Base-by-base conservation (phyloP, 2,113 vertebrate species). In the Mohoua ochrocephala region DNA sequence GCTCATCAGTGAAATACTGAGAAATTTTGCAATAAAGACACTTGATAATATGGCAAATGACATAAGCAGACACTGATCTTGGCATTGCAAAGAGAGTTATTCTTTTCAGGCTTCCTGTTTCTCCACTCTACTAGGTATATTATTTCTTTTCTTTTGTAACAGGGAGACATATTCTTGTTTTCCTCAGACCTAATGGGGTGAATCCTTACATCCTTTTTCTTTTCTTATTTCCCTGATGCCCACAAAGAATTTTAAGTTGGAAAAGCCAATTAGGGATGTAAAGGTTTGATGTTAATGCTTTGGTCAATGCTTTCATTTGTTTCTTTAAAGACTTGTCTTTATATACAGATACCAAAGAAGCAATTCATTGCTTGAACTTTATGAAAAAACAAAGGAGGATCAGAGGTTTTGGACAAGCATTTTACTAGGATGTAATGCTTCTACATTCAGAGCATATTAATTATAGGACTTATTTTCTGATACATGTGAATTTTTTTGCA, bases 351-450 rank as follows among this genome's bases (percentile, higher is more conserved):
- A 52, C 5, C 10, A 91, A 80, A 69, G 7, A 83, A 77, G 21
- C 0, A 0, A 65, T n/a, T 41, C 49, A 41, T 53, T 81, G 2
- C 6, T 44, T 78, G 6, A 77, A 77, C 6, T 57, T 80, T 13
- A 39, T 18, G 11, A 30, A 24, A 30, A 27, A 68, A 77, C 30
- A 10, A 12, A 53, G 0, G 19, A 71, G 5, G 1, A 61, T 53
- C 23, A 75, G 24, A 76, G 15, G 4, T 41, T 44, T 31, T 50
- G 18, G 64, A 39, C 47, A 78, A 84, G 4, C 18, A 67, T 47
- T 84, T 89, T 59, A 53, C 11, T 35, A 53, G 9, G 8, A 5
- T 50, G 4, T 21, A 80, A 52, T 31, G 11, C 3, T 39, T 76
- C 9, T 37, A 35, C 39, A 11, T 74, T 11, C 28, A 33, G 7